These are phyloP conservation scores for Drosophila nikananu DNA, from an alignment of 1,140 invertebrate genomes.

Conservation along the genomic window DNA sequence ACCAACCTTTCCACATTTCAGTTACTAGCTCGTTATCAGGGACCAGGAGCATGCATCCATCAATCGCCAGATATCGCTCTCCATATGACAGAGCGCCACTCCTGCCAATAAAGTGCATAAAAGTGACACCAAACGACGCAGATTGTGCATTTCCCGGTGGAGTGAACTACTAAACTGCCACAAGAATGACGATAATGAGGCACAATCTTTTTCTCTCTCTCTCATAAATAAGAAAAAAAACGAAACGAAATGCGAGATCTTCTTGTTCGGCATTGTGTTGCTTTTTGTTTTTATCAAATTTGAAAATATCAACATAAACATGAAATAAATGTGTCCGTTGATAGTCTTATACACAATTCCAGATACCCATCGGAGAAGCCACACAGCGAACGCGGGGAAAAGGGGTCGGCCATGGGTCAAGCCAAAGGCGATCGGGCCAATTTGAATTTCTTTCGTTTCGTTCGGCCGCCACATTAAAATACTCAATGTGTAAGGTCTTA, in stretches of 20 bases:
- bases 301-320: constrained; percentile 84
- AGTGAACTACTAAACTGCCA: constrained; percentile 52
- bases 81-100: constrained; percentile 49
- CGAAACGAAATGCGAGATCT: constrained; percentile 55
- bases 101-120: constrained; percentile 32
- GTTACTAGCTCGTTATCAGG: constrained; percentile 18
- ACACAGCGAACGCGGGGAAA: constrained; percentile 51
- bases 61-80: constrained; percentile 10
- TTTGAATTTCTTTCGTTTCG: constrained; percentile 73
- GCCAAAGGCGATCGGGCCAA: constrained; percentile 53
- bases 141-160: constrained; percentile 27
- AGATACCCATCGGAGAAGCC: constrained; percentile 72
- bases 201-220: constrained; percentile 39
- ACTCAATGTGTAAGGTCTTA: constrained; percentile 84
- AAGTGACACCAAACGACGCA: constrained; percentile 63
- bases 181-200: constrained; percentile 69
- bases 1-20: background rate
- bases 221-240: constrained; percentile 73
- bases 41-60: constrained; percentile 1
- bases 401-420: constrained; percentile 67
- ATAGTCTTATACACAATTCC: constrained; percentile 81
- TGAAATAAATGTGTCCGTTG: constrained; percentile 83
- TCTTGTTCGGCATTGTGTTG: constrained; percentile 24
- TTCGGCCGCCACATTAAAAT: constrained; percentile 75
- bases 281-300: constrained; percentile 70